Evolutionary conservation across 2,888 invertebrate genomes (phyloP).

Genomic region (Yponomeuta evonymella): DNA sequence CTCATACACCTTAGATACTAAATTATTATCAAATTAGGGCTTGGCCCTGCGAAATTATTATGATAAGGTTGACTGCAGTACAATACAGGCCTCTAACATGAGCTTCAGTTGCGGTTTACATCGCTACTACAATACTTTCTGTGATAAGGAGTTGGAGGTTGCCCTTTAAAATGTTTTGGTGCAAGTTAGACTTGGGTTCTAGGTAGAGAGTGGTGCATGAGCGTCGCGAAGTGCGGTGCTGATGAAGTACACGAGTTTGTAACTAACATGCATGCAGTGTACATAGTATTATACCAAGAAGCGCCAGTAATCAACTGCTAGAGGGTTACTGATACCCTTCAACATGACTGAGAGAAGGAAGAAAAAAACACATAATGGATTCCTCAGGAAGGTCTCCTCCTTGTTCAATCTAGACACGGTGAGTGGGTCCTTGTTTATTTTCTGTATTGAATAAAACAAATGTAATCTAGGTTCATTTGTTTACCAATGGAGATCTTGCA

Average conservation of each 20-base stretch:
- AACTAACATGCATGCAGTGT: constrained; percentile 77
- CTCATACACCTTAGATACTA: constrained; percentile 57
- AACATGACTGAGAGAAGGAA: constrained; percentile 76
- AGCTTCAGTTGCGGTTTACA: constrained; percentile 54
- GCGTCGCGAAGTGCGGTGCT: constrained; percentile 61
- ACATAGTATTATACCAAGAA: constrained; percentile 68
- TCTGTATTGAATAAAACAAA: background rate
- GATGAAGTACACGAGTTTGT: constrained; percentile 70
- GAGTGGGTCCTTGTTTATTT: constrained; percentile 55
- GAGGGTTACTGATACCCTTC: constrained; percentile 55
- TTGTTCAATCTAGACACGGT: constrained; percentile 92
- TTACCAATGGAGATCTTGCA: background rate
- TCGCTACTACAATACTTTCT: constrained; percentile 28
- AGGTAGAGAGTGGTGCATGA: constrained; percentile 75
- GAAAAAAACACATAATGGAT: constrained; percentile 79
- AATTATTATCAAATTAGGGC: constrained; percentile 67
- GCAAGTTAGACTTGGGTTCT: constrained; percentile 73
- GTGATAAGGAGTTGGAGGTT: background rate
- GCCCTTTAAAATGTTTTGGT: constrained; percentile 57
- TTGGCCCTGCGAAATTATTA: constrained; percentile 55
- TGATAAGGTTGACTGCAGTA: constrained; percentile 65
- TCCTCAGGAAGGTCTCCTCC: constrained; percentile 92
- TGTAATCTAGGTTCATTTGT: background rate
- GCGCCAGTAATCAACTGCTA: constrained; percentile 38
- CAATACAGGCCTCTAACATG: constrained; percentile 50